Evolutionary conservation across 2,888 invertebrate species (phyloP), one percentile per base, ranked within the genome.

Genomic region (Polydrusus cervinus): DNA sequence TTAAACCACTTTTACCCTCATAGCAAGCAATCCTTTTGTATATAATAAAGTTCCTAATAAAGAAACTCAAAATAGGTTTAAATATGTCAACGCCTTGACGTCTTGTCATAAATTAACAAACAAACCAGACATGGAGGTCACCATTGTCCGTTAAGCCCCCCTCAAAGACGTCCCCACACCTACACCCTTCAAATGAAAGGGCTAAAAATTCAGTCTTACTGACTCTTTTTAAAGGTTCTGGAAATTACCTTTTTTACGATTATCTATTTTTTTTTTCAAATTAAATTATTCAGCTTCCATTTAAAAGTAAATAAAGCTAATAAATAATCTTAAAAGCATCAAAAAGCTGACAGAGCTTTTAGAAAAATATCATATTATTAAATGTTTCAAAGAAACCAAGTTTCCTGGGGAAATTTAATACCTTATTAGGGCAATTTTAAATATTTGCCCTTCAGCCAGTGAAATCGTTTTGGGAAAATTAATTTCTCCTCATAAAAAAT

Each of bases 41-140:
- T 18, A 60, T 60, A 60, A 60, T 38, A 60, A 40, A 60, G 57
- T 16, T 5, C 38, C 57, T 38, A n/a, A n/a, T n/a, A n/a, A n/a
- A n/a, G n/a, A n/a, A n/a, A n/a, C n/a, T n/a, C n/a, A n/a, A n/a
- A n/a, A n/a, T n/a, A n/a, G n/a, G n/a, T n/a, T n/a, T n/a, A n/a
- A n/a, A n/a, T n/a, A n/a, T n/a, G n/a, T n/a, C n/a, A n/a, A n/a
- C n/a, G n/a, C n/a, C n/a, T n/a, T n/a, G n/a, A n/a, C n/a, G n/a
- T n/a, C n/a, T n/a, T n/a, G n/a, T n/a, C n/a, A n/a, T n/a, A n/a
- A n/a, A n/a, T n/a, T n/a, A n/a, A n/a, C n/a, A n/a, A n/a, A n/a
- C n/a, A n/a, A n/a, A n/a, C n/a, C n/a, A n/a, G n/a, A n/a, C n/a
- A n/a, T n/a, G n/a, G n/a, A n/a, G n/a, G n/a, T n/a, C n/a, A n/a